Percentiles rank a stretch among this genome's conserved stretches.
Evolutionary conservation across 1,140 invertebrate species (phyloP).

Genomic region (Cephus cinctus): DNA sequence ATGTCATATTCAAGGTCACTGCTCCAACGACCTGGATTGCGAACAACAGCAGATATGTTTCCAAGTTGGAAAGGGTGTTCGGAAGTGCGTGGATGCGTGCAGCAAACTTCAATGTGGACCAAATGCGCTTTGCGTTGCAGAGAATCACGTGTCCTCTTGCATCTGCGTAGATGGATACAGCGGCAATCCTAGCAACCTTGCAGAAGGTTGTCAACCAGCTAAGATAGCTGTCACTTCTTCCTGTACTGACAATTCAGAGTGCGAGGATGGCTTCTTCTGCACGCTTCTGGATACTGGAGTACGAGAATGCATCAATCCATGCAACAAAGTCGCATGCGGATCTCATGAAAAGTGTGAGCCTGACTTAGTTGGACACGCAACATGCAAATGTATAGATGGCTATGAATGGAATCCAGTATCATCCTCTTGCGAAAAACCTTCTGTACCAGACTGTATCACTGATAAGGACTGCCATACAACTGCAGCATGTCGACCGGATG

Average conservation of each 20-base stretch:
- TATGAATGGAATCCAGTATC: slow-evolving; percentile 80
- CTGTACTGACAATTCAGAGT: slow-evolving; percentile 72
- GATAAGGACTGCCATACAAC: slow-evolving; percentile 71
- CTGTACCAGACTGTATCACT: slow-evolving; percentile 73
- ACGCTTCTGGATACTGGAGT: slow-evolving; percentile 61
- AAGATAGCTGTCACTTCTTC: slow-evolving; percentile 52
- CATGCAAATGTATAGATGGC: slow-evolving; percentile 73
- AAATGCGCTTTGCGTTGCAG: slow-evolving; percentile 81
- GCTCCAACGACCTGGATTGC: slow-evolving; percentile 78
- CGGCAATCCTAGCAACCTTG: slow-evolving; percentile 77
- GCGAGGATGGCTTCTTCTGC: slow-evolving; percentile 63
- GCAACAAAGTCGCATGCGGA: slow-evolving; percentile 75
- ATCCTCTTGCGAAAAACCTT: slow-evolving; percentile 80
- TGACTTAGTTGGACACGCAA: slow-evolving; percentile 64
- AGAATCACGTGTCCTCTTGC: slow-evolving; percentile 81
- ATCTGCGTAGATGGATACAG: slow-evolving; percentile 77
- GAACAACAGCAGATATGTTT: slow-evolving; percentile 82
- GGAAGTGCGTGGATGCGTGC: slow-evolving; percentile 84
- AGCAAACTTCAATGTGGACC: slow-evolving; percentile 86
- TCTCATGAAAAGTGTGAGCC: slow-evolving; percentile 76
- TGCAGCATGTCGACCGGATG: slow-evolving; percentile 75
- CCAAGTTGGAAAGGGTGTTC: slow-evolving; percentile 70
- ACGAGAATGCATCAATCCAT: slow-evolving; percentile 73
- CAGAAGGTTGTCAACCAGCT: slow-evolving; percentile 72
- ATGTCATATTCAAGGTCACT: slow-evolving; percentile 71